phyloP scores from a whole-genome alignment of 2,113 vertebrate species.

The Protobothrops mucrosquamatus region DNA sequence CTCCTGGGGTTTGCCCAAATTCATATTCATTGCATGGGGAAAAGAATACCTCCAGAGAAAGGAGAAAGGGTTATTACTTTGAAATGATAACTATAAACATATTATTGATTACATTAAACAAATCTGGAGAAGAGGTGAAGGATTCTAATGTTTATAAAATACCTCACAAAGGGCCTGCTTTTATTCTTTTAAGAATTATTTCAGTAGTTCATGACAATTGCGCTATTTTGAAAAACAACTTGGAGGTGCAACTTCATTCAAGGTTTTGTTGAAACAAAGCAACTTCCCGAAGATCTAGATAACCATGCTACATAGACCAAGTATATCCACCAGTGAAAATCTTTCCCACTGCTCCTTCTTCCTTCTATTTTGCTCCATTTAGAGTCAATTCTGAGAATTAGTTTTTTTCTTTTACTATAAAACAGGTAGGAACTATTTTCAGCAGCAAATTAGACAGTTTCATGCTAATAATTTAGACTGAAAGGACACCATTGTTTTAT shows the following conservation, averaged over 20 bases:
- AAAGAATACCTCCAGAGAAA: neutral
- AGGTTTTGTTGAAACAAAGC: neutral
- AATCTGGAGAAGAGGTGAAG: neutral
- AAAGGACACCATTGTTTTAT: constrained; percentile 15
- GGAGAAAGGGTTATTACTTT: neutral
- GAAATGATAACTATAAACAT: neutral
- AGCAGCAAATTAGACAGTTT: constrained; percentile 47
- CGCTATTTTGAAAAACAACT: neutral
- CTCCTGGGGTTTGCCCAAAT: neutral
- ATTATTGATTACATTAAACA: neutral
- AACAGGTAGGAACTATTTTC: neutral
- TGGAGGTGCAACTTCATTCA: neutral
- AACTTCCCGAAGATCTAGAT: neutral
- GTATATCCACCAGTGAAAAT: neutral
- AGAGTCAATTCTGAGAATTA: neutral
- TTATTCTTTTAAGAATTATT: neutral
- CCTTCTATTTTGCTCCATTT: neutral
- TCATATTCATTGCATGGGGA: neutral
- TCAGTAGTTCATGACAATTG: neutral
- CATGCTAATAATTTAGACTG: constrained; percentile 39
- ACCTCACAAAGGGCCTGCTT: neutral
- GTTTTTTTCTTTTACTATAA: constrained; percentile 1
- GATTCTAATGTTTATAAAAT: neutral
- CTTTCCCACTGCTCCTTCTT: neutral
- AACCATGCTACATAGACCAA: neutral